Evolutionary conservation across 2,113 vertebrate species (phyloP).

Genomic region (Hystrix brachyura): DNA sequence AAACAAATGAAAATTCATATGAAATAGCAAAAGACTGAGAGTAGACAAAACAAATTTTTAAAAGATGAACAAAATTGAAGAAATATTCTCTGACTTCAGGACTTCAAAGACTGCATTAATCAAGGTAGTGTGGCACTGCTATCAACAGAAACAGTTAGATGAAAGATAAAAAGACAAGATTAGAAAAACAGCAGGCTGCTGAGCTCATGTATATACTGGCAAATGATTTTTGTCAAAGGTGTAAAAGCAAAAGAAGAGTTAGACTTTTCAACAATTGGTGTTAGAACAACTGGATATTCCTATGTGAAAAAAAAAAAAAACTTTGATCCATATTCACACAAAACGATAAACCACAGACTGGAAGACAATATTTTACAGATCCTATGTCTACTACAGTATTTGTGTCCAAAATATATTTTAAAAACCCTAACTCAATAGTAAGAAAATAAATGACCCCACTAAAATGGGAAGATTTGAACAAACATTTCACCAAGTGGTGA

Average conservation of each 20-base stretch:
- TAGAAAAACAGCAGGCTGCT: background rate
- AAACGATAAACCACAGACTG: background rate
- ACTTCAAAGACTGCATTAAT: background rate
- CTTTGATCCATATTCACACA: background rate
- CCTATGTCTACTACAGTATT: background rate
- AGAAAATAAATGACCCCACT: background rate
- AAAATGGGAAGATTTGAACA: background rate
- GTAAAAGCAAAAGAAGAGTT: slow-evolving; percentile 6
- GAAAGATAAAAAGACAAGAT: slow-evolving; percentile 1
- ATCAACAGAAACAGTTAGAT: slow-evolving; percentile 13
- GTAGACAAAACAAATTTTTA: background rate
- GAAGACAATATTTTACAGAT: background rate
- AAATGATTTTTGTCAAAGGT: background rate
- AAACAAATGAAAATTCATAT: background rate
- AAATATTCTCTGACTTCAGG: background rate
- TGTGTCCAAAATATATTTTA: background rate
- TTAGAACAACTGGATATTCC: background rate
- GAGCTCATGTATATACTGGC: background rate
- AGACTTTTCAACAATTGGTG: background rate
- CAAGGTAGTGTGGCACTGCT: background rate
- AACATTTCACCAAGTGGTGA: background rate
- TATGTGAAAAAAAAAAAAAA: background rate
- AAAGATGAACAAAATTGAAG: background rate
- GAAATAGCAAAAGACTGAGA: background rate
- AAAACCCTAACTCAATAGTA: background rate